Conservation (phyloP, 2,113 vertebrate genomes). For the Ailuropoda melanoleuca region DNA sequence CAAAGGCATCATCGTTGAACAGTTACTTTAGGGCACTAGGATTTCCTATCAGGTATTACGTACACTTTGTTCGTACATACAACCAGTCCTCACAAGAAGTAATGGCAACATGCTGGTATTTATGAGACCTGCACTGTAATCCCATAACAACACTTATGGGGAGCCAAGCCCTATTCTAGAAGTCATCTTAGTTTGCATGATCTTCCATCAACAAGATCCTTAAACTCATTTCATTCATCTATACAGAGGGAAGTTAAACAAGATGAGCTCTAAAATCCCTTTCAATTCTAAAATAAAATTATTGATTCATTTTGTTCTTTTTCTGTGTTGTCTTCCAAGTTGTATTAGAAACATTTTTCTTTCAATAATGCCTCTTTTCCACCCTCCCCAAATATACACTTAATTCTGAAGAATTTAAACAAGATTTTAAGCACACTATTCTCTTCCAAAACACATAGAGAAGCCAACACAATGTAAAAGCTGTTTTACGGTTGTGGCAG, state of each 20-base stretch:
- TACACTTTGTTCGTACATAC: background rate
- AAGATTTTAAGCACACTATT: background rate
- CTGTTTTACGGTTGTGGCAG: background rate
- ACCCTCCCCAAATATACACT: background rate
- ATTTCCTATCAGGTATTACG: background rate
- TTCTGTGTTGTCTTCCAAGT: background rate
- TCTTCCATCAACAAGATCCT: background rate
- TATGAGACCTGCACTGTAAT: background rate
- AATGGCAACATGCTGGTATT: background rate
- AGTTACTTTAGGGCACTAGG: background rate
- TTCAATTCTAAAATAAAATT: background rate
- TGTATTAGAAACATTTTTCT: slow-evolving; percentile 6
- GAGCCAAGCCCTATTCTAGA: background rate
- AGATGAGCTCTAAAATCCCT: background rate
- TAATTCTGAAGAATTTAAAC: background rate
- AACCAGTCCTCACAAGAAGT: background rate
- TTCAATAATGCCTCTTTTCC: background rate
- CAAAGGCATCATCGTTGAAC: slow-evolving; percentile 40
- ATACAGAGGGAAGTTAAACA: background rate
- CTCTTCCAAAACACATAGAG: background rate
- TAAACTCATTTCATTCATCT: background rate
- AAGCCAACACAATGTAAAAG: background rate
- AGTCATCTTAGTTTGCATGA: background rate
- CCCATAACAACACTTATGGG: background rate
- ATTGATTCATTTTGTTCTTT: background rate